Evolutionary conservation across 2,888 invertebrate species (phyloP).

Genomic region (Agrilus mali): DNA sequence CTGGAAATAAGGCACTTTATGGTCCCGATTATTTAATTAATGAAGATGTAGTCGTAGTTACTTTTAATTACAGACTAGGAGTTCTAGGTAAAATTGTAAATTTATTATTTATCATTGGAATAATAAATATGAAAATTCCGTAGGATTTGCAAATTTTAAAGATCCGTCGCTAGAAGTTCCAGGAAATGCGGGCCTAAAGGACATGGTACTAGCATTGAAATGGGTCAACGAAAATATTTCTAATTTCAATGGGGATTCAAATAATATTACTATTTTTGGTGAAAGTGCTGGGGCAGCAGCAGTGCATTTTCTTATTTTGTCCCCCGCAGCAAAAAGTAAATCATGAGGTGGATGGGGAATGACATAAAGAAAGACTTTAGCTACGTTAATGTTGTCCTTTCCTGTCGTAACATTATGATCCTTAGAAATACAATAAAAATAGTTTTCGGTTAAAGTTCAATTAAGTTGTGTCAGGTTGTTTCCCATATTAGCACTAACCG

Average conservation of each 20-base stretch:
- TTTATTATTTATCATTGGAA: neutral
- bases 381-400: too few species aligned
- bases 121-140: too few species aligned
- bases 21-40: slow-evolving; percentile 30
- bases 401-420: too few species aligned
- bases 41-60: slow-evolving; percentile 29
- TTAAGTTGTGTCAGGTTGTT: too few species aligned
- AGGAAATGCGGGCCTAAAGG: slow-evolving; percentile 6
- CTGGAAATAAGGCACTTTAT: slow-evolving; percentile 22
- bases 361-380: too few species aligned
- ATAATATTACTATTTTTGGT: slow-evolving; percentile 6
- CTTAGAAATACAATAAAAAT: too few species aligned
- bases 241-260: slow-evolving; percentile 1
- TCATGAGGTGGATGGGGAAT: too few species aligned
- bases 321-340: neutral
- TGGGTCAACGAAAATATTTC: slow-evolving; percentile 4
- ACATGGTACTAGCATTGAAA: slow-evolving; percentile 4
- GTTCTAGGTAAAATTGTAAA: slow-evolving; percentile 21
- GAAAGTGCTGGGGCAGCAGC: slow-evolving; percentile 6
- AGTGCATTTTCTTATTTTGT: slow-evolving; percentile 1
- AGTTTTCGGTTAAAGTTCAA: too few species aligned
- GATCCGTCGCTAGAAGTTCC: slow-evolving; percentile 2
- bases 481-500: too few species aligned
- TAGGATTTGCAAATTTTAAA: slow-evolving; percentile 5
- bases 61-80: slow-evolving; percentile 30